Conservation (phyloP, 2,113 vertebrate genomes). For the Labeo rohita region DNA sequence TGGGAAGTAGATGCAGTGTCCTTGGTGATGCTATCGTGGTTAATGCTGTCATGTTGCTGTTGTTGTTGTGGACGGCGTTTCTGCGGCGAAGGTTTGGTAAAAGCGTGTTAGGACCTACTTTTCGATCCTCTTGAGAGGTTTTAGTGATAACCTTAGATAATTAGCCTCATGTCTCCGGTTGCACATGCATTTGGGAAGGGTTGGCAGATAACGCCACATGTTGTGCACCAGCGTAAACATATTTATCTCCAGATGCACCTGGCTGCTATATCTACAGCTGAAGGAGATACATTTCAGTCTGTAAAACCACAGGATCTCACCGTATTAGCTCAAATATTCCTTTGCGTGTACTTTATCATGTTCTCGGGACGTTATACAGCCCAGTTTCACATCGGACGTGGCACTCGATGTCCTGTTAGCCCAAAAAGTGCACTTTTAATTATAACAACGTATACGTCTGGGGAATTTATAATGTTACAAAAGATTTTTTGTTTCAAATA, state of each 20-base stretch:
- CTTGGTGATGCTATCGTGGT: background rate
- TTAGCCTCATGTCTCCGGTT: conserved; percentile 11
- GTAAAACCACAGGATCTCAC: conserved; percentile 10
- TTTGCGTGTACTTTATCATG: conserved; percentile 10
- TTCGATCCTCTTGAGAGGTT: conserved; percentile 17
- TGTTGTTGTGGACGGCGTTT: background rate
- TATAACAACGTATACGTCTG: background rate
- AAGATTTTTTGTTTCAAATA: background rate
- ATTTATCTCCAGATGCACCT: conserved; percentile 38
- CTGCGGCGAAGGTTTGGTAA: background rate
- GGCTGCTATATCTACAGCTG: conserved; percentile 32
- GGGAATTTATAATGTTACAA: background rate
- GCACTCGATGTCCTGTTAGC: background rate
- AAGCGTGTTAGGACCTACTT: conserved; percentile 11
- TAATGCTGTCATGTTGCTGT: background rate
- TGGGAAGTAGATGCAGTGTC: background rate
- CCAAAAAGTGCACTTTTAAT: background rate
- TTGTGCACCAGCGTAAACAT: conserved; percentile 17
- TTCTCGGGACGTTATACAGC: background rate
- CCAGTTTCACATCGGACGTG: background rate
- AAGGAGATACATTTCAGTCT: conserved; percentile 17
- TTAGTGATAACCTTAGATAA: conserved; percentile 38
- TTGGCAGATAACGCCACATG: conserved; percentile 13
- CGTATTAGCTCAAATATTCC: background rate
- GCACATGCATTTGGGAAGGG: background rate